Conservation (phyloP, 2,888 invertebrate genomes). For the Dicyrtomina minuta region DNA sequence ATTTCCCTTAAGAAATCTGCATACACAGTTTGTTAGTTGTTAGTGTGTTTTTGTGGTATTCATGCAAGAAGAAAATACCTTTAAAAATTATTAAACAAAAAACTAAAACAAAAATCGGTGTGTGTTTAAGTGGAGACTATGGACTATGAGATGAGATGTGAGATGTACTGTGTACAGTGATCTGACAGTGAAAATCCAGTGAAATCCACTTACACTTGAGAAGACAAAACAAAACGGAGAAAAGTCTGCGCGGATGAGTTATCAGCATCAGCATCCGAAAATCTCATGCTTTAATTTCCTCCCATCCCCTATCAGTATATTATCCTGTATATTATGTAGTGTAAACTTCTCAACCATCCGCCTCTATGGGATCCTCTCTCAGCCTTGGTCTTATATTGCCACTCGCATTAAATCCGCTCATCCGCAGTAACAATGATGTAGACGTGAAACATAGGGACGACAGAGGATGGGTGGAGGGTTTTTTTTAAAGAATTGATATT, state of each 20-base stretch:
- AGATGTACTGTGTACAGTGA: neutral
- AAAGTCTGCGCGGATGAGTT: neutral
- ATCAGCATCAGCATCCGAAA: neutral
- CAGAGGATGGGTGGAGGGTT: no score
- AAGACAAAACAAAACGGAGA: neutral
- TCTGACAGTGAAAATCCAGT: conserved; percentile 11
- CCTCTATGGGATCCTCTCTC: neutral
- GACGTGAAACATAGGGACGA: no score
- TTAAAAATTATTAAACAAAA: neutral
- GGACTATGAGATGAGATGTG: neutral
- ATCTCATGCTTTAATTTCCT: no score
- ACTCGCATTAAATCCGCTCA: no score
- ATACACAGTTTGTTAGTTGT: no score
- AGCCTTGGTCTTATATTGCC: neutral
- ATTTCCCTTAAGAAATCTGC: no score
- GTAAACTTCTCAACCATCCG: no score
- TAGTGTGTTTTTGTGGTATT: neutral
- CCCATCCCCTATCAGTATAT: conserved; percentile 1
- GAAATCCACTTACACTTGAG: conserved; percentile 19
- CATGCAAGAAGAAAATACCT: neutral
- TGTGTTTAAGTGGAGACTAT: neutral
- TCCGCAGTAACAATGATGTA: no score
- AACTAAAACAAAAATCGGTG: neutral
- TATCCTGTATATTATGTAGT: no score
- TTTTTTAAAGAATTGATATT: no score